A percentile compares a stretch with the other conserved stretches of the same genome.
Conservation (phyloP, 2,113 vertebrate genomes). For the Girardinichthys multiradiatus region DNA sequence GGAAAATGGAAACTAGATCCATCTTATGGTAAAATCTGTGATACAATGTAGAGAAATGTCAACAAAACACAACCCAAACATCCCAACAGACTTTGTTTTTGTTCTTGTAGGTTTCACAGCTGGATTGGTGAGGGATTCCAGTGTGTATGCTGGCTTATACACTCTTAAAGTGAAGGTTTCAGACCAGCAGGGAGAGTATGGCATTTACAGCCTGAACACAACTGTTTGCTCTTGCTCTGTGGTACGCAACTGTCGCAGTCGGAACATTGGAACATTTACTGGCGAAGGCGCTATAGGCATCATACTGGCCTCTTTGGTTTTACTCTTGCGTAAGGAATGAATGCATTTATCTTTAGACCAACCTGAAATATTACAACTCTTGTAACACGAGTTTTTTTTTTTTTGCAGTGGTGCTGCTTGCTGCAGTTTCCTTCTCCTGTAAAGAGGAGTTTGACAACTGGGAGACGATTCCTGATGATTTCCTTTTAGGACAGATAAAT, state of each 20-base stretch:
- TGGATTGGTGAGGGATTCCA: slow-evolving; percentile 54
- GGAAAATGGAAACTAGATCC: slow-evolving; percentile 69
- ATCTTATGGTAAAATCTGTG: slow-evolving; percentile 40
- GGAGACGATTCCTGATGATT: background rate
- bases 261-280: background rate
- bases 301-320: slow-evolving; percentile 15
- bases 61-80: fast-evolving
- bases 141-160: slow-evolving; percentile 30
- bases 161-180: slow-evolving; percentile 61
- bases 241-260: slow-evolving; percentile 13
- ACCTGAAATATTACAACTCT: background rate
- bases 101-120: slow-evolving; percentile 50
- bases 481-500: slow-evolving; percentile 7
- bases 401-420: slow-evolving; percentile 41
- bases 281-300: background rate
- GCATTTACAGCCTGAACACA: slow-evolving; percentile 53
- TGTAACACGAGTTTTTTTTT: background rate
- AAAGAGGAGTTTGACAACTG: slow-evolving; percentile 25
- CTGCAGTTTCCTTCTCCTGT: background rate
- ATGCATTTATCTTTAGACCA: background rate
- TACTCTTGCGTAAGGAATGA: slow-evolving; percentile 54
- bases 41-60: background rate
- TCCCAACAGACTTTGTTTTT: background rate
- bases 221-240: slow-evolving; percentile 52
- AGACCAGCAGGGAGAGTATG: slow-evolving; percentile 56